Percentiles rank a stretch among this genome's conserved stretches.
Evolutionary conservation across 2,113 vertebrate species (phyloP).

Genomic region (Struthidea cinerea): DNA sequence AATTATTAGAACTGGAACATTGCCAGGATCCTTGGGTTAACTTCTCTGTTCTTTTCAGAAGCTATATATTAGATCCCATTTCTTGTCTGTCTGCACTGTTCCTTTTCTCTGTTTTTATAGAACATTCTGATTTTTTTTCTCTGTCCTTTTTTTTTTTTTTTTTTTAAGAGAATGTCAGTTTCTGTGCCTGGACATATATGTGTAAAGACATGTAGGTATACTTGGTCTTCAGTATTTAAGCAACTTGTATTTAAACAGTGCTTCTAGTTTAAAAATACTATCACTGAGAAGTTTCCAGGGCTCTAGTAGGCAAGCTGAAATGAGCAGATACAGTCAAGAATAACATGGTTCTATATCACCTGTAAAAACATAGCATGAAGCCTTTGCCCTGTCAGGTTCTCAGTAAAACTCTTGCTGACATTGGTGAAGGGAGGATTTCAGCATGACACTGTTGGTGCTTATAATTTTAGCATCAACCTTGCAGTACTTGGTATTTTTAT

Average conservation of each 20-base stretch:
- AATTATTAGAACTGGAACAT: slow-evolving; percentile 7
- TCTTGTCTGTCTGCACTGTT: background rate
- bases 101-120: background rate
- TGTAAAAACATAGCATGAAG: background rate
- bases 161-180: background rate
- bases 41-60: background rate
- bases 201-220: background rate
- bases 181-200: background rate
- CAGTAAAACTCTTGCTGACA: background rate
- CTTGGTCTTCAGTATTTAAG: background rate
- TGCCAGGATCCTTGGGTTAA: slow-evolving; percentile 10
- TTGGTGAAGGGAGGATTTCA: background rate
- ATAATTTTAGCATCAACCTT: background rate
- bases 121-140: background rate
- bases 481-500: background rate
- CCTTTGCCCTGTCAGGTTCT: background rate
- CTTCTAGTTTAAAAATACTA: background rate
- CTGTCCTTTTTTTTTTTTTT: background rate
- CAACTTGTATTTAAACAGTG: background rate
- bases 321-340: background rate
- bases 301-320: background rate
- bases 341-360: background rate
- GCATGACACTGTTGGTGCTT: background rate
- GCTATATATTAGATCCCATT: background rate
- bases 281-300: background rate